Evolutionary conservation across 2,888 invertebrate species (phyloP).

Genomic region (Chrysolina haemoptera): DNA sequence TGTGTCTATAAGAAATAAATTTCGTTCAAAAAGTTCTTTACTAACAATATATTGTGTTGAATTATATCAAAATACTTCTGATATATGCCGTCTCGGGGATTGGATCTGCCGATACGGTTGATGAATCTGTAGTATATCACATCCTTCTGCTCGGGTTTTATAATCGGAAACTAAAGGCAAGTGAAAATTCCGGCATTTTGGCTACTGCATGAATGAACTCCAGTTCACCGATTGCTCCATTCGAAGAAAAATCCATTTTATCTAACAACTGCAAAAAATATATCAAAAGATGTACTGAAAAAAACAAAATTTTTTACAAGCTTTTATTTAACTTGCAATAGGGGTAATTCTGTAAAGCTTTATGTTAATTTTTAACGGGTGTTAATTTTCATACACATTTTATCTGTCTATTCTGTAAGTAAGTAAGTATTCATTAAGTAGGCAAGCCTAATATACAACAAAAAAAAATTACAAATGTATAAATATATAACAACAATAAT

Average conservation of each 20-base stretch:
- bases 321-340: too few relatives aligned
- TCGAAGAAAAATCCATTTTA: conserved; percentile 75
- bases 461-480: too few relatives aligned
- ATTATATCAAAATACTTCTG: background rate
- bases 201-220: conserved; percentile 77
- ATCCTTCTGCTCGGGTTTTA: conserved; percentile 56
- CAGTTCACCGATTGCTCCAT: conserved; percentile 73
- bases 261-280: conserved; percentile 72
- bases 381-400: too few relatives aligned
- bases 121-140: background rate
- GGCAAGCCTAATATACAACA: too few relatives aligned
- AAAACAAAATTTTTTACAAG: too few relatives aligned
- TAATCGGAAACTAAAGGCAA: conserved; percentile 75
- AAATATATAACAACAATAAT: too few relatives aligned
- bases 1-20: conserved; percentile 69
- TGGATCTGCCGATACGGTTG: too few relatives aligned
- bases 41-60: background rate
- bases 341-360: too few relatives aligned
- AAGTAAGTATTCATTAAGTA: too few relatives aligned
- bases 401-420: too few relatives aligned
- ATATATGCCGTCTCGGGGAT: background rate
- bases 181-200: conserved; percentile 76
- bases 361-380: too few relatives aligned
- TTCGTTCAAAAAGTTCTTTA: background rate
- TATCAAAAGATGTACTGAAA: too few relatives aligned